A percentile compares a stretch with the other conserved stretches of the same genome.
Evolutionary conservation across 2,113 vertebrate genomes (phyloP).

Genomic region (Turdus rufiventris): DNA sequence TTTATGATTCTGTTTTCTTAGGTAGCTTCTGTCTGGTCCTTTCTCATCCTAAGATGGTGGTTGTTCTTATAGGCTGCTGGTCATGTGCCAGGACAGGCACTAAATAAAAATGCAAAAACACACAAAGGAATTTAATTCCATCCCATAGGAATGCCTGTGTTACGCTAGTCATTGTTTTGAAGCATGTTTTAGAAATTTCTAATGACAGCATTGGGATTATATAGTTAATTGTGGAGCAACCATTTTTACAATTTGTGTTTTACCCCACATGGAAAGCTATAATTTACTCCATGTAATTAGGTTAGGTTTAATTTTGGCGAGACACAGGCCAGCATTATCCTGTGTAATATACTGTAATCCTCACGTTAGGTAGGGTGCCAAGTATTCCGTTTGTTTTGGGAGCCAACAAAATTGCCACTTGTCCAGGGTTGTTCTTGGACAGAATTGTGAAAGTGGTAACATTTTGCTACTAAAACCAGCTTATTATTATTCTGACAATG

Average conservation of each 20-base stretch:
- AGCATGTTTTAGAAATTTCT: constrained; percentile 51
- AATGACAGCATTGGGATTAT: constrained; percentile 32
- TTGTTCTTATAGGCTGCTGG: neutral
- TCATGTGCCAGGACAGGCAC: neutral
- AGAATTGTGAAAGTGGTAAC: constrained; percentile 27
- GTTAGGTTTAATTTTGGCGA: constrained; percentile 59
- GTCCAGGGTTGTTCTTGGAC: constrained; percentile 55
- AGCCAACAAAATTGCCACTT: constrained; percentile 65
- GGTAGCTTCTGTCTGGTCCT: neutral
- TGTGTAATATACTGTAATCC: constrained; percentile 53
- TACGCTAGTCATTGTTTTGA: neutral
- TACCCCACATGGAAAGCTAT: constrained; percentile 50
- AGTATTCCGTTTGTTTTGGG: constrained; percentile 51
- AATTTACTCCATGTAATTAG: constrained; percentile 53
- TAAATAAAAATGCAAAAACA: neutral
- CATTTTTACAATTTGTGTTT: constrained; percentile 52
- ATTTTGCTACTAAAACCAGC: constrained; percentile 9
- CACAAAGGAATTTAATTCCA: neutral
- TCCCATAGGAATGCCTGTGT: constrained; percentile 17
- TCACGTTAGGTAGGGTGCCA: constrained; percentile 34
- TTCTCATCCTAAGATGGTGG: neutral
- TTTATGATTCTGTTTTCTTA: neutral
- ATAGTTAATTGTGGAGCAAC: constrained; percentile 30
- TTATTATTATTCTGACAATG: constrained; percentile 11
- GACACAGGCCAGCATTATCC: constrained; percentile 37